Evolutionary conservation across 2,888 invertebrate species (phyloP).

Genomic region (Zonitis immaculata): DNA sequence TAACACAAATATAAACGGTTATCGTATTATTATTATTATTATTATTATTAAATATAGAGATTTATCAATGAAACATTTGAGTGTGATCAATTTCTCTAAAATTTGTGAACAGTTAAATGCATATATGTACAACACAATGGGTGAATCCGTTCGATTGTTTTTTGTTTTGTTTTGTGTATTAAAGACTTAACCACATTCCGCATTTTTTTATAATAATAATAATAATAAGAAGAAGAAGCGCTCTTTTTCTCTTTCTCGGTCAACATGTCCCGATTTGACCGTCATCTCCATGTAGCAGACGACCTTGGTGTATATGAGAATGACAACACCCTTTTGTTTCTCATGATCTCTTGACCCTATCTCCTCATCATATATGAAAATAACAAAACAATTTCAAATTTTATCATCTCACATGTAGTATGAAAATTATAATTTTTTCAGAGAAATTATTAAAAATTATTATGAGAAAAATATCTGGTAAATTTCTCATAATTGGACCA

Average conservation of each 20-base stretch:
- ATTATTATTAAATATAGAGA: too few species aligned
- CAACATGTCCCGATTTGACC: constrained; percentile 24
- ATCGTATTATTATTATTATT: not conserved
- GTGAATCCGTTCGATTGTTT: constrained; percentile 4
- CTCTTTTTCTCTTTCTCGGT: constrained; percentile 15
- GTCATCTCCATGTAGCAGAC: constrained; percentile 27
- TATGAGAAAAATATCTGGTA: too few species aligned
- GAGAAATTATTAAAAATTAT: too few species aligned
- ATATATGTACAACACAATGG: constrained; percentile 7
- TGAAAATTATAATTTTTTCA: too few species aligned
- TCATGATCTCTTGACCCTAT: constrained; percentile 14
- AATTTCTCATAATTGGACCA: too few species aligned
- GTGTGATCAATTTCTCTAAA: too few species aligned
- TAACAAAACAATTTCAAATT: not conserved
- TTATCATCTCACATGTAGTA: too few species aligned
- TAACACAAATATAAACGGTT: not conserved
- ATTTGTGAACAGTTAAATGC: too few species aligned
- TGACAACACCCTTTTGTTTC: constrained; percentile 25
- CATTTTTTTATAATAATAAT: too few species aligned
- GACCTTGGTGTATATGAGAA: constrained; percentile 31
- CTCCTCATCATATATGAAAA: not conserved
- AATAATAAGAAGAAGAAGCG: too few species aligned
- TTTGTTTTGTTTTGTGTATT: too few species aligned
- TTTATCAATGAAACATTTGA: too few species aligned
- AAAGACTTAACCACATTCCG: constrained; percentile 23